phyloP scores from a whole-genome alignment of 2,888 invertebrate species.

The Thecophora atra region DNA sequence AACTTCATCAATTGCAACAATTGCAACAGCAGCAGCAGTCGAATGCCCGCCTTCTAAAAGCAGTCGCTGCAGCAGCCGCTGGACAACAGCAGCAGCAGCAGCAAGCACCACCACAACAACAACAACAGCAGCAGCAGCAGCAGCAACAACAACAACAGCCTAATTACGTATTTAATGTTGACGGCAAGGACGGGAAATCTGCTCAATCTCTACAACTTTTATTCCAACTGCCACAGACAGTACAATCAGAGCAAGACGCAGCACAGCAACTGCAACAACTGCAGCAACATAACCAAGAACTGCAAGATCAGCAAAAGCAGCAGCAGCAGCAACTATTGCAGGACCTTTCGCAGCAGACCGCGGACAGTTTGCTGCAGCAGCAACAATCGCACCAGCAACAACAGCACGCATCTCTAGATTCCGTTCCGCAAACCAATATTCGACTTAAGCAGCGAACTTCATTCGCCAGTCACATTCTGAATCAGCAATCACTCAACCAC shows the following conservation, averaged over 20 bases:
- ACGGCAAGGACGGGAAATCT: constrained; percentile 58
- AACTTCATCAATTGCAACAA: constrained; percentile 51
- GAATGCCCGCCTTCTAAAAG: constrained; percentile 59
- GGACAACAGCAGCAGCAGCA: constrained; percentile 51
- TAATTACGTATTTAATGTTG: constrained; percentile 66
- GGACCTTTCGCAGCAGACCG: constrained; percentile 49
- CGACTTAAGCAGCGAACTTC: constrained; percentile 59
- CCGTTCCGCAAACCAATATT: constrained; percentile 61
- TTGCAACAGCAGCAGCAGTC: constrained; percentile 60
- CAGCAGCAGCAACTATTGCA: constrained; percentile 47
- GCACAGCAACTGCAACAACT: constrained; percentile 53
- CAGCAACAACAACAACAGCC: constrained; percentile 54
- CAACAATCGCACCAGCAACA: constrained; percentile 54
- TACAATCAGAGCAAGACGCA: constrained; percentile 49
- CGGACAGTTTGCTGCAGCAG: constrained; percentile 54
- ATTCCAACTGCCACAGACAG: constrained; percentile 63
- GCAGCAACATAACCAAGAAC: constrained; percentile 50
- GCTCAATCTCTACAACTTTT: constrained; percentile 64
- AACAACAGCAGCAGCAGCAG: too few relatives aligned
- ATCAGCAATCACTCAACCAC: constrained; percentile 58
- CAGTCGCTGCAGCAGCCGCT: constrained; percentile 57
- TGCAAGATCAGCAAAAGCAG: constrained; percentile 51
- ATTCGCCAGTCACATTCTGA: constrained; percentile 54
- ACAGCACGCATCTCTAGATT: constrained; percentile 56
- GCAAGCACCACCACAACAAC: constrained; percentile 51